These are phyloP conservation scores for Tricholauxania praeusta DNA, from an alignment of 2,888 invertebrate genomes.

Conservation along the genomic window DNA sequence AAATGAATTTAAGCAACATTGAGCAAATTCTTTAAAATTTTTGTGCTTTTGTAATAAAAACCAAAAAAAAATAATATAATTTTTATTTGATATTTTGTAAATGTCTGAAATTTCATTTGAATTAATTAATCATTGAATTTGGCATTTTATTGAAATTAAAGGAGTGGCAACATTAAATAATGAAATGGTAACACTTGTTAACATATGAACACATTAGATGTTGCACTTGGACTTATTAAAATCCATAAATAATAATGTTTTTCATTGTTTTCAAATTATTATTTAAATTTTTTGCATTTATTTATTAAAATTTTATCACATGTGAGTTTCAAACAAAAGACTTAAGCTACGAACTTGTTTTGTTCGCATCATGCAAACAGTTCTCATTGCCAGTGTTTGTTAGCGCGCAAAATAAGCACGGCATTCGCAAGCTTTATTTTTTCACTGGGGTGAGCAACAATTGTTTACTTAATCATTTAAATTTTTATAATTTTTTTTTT, in stretches of 20 bases:
- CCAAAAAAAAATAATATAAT: not conserved
- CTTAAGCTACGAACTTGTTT: conserved; percentile 39
- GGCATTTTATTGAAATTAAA: too few relatives aligned
- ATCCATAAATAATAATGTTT: not conserved
- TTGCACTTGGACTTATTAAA: not conserved
- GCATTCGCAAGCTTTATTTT: not conserved
- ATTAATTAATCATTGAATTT: too few relatives aligned
- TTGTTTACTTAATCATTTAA: too few relatives aligned
- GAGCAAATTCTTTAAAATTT: not conserved
- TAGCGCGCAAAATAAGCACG: too few relatives aligned
- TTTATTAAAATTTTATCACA: not conserved
- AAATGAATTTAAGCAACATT: not conserved
- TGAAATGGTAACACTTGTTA: too few relatives aligned
- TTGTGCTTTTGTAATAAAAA: not conserved
- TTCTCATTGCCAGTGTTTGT: not conserved
- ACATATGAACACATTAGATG: not conserved
- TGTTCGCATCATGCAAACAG: not conserved
- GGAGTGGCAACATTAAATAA: not conserved
- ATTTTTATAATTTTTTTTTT: too few relatives aligned
- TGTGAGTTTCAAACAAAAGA: conserved; percentile 40
- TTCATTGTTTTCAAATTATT: conserved; percentile 1
- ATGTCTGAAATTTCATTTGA: too few relatives aligned
- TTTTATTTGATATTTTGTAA: too few relatives aligned
- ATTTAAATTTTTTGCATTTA: not conserved
- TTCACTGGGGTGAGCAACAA: too few relatives aligned